Conservation (phyloP, 1,140 invertebrate species). For the Contarinia nasturtii region DNA sequence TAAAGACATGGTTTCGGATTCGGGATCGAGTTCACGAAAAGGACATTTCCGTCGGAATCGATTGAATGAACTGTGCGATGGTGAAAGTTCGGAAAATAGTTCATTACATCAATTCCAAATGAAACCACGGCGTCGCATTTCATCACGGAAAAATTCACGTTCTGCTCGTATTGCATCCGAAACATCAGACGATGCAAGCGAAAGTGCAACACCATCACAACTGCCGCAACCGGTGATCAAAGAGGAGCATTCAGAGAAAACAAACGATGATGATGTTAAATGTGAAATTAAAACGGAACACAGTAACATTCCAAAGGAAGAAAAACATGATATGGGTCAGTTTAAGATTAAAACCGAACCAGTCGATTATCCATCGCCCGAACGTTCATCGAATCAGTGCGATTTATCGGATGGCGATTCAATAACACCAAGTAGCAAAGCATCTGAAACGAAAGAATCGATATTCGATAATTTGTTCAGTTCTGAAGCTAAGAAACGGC, state of each 20-base stretch:
- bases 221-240: too few relatives aligned
- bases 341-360: conserved; percentile 24
- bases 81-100: conserved; percentile 21
- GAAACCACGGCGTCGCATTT: conserved; percentile 24
- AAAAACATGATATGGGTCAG: conserved; percentile 9
- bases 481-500: conserved; percentile 44
- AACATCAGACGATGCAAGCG: conserved; percentile 31
- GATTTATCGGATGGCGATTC: background rate
- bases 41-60: background rate
- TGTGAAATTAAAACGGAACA: conserved; percentile 27
- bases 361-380: background rate
- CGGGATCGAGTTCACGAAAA: conserved; percentile 14
- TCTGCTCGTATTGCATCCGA: conserved; percentile 35
- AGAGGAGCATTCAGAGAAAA: conserved; percentile 7
- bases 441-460: conserved; percentile 3
- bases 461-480: conserved; percentile 10
- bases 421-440: background rate
- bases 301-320: conserved; percentile 19
- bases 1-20: conserved; percentile 22
- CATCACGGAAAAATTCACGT: conserved; percentile 29
- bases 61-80: conserved; percentile 15
- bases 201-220: background rate
- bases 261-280: conserved; percentile 12
- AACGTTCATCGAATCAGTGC: background rate
- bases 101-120: conserved; percentile 3